These are phyloP conservation scores for Camptogramma bilineatum DNA, from an alignment of 2,888 invertebrate species.

Conservation along the genomic window DNA sequence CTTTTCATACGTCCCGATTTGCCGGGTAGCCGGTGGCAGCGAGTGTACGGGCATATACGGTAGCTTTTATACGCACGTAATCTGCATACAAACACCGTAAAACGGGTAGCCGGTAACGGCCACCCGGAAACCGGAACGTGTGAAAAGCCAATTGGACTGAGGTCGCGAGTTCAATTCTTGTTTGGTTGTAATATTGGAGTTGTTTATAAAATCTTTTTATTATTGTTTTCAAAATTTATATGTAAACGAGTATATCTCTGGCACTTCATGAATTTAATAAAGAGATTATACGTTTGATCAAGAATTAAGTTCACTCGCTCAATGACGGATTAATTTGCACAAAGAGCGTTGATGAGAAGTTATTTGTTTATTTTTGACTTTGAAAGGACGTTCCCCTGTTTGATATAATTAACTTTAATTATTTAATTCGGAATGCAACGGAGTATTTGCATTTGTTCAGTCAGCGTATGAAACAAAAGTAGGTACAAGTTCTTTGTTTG, in stretches of 20 bases:
- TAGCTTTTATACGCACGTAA: no score
- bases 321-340: slow-evolving; percentile 40
- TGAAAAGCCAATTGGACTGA: no score
- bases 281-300: slow-evolving; percentile 20
- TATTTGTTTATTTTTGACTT: slow-evolving; percentile 35
- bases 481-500: background rate
- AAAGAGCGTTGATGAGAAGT: slow-evolving; percentile 33
- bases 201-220: no score
- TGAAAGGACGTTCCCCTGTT: slow-evolving; percentile 29
- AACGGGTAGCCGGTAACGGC: no score
- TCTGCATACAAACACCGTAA: no score
- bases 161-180: no score
- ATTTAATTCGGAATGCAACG: slow-evolving; percentile 21
- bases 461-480: background rate
- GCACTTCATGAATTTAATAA: background rate
- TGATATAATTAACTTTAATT: slow-evolving; percentile 28
- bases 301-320: slow-evolving; percentile 27
- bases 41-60: no score
- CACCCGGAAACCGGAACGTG: no score
- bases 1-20: no score
- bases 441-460: background rate
- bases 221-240: no score
- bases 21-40: no score
- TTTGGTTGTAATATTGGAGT: no score
- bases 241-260: background rate